Conservation (phyloP, 2,888 invertebrate species). For the Hydropsyche betteni region DNA sequence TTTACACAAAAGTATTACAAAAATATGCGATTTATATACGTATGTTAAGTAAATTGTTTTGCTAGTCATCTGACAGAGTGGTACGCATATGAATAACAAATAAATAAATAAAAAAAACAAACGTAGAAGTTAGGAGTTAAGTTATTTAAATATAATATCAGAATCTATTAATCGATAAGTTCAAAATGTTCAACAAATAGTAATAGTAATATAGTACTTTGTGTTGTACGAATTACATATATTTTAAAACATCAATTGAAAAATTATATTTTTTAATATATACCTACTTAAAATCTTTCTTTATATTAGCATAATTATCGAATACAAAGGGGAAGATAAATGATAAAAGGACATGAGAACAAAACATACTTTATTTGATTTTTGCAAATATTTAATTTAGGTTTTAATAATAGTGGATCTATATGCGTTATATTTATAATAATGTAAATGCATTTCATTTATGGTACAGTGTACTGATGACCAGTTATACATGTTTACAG, state of each 20-base stretch:
- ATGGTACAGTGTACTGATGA: constrained; percentile 50
- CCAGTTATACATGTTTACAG: constrained; percentile 47
- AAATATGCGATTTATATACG: neutral
- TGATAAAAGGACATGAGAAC: constrained; percentile 35
- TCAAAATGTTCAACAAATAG: too few species aligned
- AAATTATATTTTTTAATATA: too few species aligned
- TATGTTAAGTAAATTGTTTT: constrained; percentile 1
- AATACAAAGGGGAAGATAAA: neutral
- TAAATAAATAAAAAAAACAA: too few species aligned
- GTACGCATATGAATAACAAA: neutral
- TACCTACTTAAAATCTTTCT: too few species aligned
- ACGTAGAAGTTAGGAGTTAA: too few species aligned
- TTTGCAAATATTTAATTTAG: constrained; percentile 68
- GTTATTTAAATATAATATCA: too few species aligned
- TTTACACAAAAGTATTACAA: constrained; percentile 16
- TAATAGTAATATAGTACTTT: too few species aligned
- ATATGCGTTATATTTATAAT: constrained; percentile 61
- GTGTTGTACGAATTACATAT: too few species aligned
- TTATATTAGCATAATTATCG: too few species aligned
- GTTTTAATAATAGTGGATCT: constrained; percentile 69
- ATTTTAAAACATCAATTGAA: too few species aligned
- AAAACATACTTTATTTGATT: constrained; percentile 63
- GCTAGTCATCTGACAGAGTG: neutral
- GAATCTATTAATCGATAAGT: too few species aligned
- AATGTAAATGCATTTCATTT: constrained; percentile 54